Evolutionary conservation across 2,888 invertebrate genomes (phyloP).

Genomic region (Nephrotoma flavescens): DNA sequence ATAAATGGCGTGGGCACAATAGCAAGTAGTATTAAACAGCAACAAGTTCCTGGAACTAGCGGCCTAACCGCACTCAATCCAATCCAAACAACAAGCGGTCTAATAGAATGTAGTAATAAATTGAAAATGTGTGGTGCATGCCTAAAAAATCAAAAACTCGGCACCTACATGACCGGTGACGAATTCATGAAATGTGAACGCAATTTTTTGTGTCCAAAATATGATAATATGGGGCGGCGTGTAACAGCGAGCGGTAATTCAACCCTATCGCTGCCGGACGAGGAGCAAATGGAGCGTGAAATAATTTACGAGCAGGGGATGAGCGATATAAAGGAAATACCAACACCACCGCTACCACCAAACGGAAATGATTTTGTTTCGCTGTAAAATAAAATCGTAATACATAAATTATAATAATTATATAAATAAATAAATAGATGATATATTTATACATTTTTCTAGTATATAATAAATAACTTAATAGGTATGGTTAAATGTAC

Average conservation of each 20-base stretch:
- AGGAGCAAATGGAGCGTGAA: conserved; percentile 29
- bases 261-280: conserved; percentile 65
- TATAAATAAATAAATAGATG: neutral
- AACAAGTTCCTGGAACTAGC: neutral
- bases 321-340: conserved; percentile 6
- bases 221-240: conserved; percentile 82
- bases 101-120: neutral
- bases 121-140: conserved; percentile 7
- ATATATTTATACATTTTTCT: neutral
- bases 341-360: conserved; percentile 16
- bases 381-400: conserved; percentile 15
- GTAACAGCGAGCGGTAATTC: conserved; percentile 82
- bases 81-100: neutral
- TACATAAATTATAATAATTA: neutral
- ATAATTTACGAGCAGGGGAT: conserved; percentile 17
- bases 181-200: conserved; percentile 19
- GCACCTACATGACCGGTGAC: conserved; percentile 12
- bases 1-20: conserved; percentile 6
- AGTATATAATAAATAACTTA: neutral
- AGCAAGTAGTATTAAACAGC: neutral
- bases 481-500: neutral
- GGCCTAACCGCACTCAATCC: neutral
- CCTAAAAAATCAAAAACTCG: conserved; percentile 8
- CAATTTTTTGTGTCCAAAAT: conserved; percentile 39
- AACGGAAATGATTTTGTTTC: conserved; percentile 28